Evolutionary conservation across 1,140 invertebrate species (phyloP).

Genomic region (Phthorimaea operculella): DNA sequence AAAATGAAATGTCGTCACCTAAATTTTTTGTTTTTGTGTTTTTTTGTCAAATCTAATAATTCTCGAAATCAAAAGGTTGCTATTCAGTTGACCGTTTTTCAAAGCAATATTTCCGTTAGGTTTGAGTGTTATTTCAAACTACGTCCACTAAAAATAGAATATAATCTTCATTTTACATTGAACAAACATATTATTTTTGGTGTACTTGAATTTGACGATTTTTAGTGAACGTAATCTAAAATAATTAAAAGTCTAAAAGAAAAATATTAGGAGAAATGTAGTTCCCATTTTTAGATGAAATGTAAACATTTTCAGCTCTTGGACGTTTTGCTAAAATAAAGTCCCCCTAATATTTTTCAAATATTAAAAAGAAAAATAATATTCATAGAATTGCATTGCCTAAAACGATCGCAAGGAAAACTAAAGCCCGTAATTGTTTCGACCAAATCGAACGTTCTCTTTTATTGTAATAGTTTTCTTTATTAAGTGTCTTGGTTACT

Average conservation of each 20-base stretch:
- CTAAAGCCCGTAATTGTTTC: no score
- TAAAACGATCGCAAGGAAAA: no score
- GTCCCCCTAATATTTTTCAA: background rate
- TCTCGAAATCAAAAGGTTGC: slow-evolving; percentile 23
- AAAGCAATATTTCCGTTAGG: slow-evolving; percentile 29
- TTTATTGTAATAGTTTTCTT: no score
- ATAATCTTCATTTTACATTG: slow-evolving; percentile 1
- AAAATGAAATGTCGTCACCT: slow-evolving; percentile 26
- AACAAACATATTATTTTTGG: background rate
- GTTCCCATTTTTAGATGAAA: background rate
- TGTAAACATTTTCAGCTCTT: background rate
- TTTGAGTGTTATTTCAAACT: slow-evolving; percentile 4
- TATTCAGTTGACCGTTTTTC: slow-evolving; percentile 44
- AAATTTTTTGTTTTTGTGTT: slow-evolving; percentile 27
- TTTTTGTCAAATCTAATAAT: slow-evolving; percentile 32
- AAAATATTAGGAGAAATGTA: background rate
- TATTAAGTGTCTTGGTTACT: no score
- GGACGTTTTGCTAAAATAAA: background rate
- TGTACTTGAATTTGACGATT: background rate
- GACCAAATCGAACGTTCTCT: no score
- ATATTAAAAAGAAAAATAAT: no score
- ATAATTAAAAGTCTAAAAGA: background rate
- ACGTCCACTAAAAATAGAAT: slow-evolving; percentile 9
- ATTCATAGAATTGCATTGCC: no score
- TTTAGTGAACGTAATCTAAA: background rate